Evolutionary conservation across 2,113 vertebrate genomes (phyloP).

Genomic region (Hypocryptadius cinnamomeus): DNA sequence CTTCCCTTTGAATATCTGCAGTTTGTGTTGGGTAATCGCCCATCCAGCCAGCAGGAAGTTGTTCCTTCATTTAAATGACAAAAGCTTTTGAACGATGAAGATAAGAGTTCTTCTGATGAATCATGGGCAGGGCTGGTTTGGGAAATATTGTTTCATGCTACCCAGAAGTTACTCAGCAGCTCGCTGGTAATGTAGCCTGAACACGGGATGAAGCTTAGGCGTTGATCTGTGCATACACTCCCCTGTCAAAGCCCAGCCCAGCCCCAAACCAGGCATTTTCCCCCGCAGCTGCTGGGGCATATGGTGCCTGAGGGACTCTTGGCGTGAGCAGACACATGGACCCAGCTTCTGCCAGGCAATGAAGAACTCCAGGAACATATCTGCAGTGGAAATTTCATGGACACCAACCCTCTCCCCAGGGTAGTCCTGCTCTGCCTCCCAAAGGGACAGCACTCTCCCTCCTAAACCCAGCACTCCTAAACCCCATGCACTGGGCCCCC

Average conservation of each 20-base stretch:
- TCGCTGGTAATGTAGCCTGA: neutral
- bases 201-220: accelerated
- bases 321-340: neutral
- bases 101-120: constrained; percentile 2
- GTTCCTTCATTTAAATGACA: constrained; percentile 23
- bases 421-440: neutral
- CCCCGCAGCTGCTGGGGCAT: neutral
- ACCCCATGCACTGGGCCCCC: neutral
- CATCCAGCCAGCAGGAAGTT: constrained; percentile 20
- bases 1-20: neutral
- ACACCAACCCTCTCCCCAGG: neutral
- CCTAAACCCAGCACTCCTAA: neutral
- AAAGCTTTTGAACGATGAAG: neutral
- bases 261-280: neutral
- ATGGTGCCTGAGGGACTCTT: neutral
- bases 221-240: neutral
- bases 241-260: neutral
- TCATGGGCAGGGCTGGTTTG: neutral
- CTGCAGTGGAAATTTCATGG: accelerated
- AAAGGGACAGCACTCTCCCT: neutral
- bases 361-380: accelerated
- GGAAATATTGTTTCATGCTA: neutral
- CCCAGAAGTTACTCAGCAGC: constrained; percentile 19
- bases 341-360: too few relatives aligned
- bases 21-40: neutral